Evolutionary conservation across 53 echinoderm and acorn worm species (phyloP), one percentile per base, ranked within the genome.

Genomic region (Echinometra lucunter): DNA sequence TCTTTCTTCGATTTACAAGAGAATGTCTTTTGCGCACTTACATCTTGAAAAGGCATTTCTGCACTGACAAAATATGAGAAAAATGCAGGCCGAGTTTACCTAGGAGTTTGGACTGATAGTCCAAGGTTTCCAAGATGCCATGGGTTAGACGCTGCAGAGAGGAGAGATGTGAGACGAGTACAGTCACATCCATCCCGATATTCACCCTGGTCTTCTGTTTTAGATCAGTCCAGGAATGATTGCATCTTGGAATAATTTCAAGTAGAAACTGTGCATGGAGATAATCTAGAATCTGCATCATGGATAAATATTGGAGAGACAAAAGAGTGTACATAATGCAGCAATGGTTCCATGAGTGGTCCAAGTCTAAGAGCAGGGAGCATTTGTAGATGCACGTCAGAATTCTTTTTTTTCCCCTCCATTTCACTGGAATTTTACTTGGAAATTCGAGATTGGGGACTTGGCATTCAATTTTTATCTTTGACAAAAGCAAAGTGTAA

Each of bases 21-120:
- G n/a, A n/a, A n/a, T n/a, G n/a, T n/a, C n/a, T n/a, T n/a, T n/a
- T n/a, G n/a, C n/a, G n/a, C n/a, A n/a, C n/a, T n/a, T n/a, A n/a
- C n/a, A n/a, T n/a, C n/a, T n/a, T n/a, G n/a, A n/a, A n/a, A n/a
- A n/a, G n/a, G n/a, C n/a, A n/a, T n/a, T n/a, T n/a, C n/a, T n/a
- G n/a, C n/a, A n/a, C n/a, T n/a, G n/a, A n/a, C n/a, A n/a, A n/a
- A 63, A 63, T 63, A 25, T 23, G 63, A 6, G 4, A 63, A 21
- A 63, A 21, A 27, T 23, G 6, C 12, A 72, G 10, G 28, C 72
- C n/a, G 35, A 72, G 32, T 47, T 88, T 88, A 88, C 88, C 91
- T 42, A 93, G 23, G 38, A 93, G 80, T 37, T 81, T 93, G 37
- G 93, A 37, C 93, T 93, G 93, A 30, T 93, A 93, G n/a, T 93